Evolutionary conservation across 2,113 vertebrate species (phyloP), one percentile per base, ranked within the genome.

Genomic region (Odobenus rosmarus): DNA sequence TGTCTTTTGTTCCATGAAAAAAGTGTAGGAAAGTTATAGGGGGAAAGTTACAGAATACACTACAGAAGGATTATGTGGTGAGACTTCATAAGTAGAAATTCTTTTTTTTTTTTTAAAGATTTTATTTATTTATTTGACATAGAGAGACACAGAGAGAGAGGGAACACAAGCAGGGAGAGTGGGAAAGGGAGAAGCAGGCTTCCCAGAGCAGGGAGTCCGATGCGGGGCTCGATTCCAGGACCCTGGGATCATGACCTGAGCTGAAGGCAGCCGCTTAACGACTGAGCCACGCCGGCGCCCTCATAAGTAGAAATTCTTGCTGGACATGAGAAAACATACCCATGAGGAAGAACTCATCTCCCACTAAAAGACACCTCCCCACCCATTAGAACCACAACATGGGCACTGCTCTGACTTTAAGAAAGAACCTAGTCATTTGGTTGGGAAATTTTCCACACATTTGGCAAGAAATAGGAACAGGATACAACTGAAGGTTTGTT

Each of bases 401-500:
- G 42, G 62, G 7, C 19, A 53, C 24, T 59, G 13, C 19, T 95
- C 14, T 42, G 3, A 64, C 15, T 62, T 46, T 33, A 77, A 83
- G 42, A 96, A 83, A 97, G 67, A 91, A 42, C 16, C 36, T 13
- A 71, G 28, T 64, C 55, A 81, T 86, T 88, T 49, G 16, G 19
- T 57, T 92, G 18, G 80, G 80, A 89, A 96, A 81, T 83, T 49
- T 97, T 95, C 71, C 79, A 96, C 57, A 79, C 28, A 39, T 61
- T 90, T 97, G 93, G 92, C 83, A 96, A 96, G 51, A 82, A 74
- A 74, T 6, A 51, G 1, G 61, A 95, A 76, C 19, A 55, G 18
- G 21, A 85, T 42, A 93, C 51, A 97, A 97, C n/a, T 24, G 9
- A 72, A 90, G 74, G 18, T 76, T 93, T 97, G 92, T 95, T 96